Percentiles rank a stretch among this genome's conserved stretches.
Conservation (phyloP, 35 echinoderm and acorn worm genomes). For the Apostichopus japonicus region DNA sequence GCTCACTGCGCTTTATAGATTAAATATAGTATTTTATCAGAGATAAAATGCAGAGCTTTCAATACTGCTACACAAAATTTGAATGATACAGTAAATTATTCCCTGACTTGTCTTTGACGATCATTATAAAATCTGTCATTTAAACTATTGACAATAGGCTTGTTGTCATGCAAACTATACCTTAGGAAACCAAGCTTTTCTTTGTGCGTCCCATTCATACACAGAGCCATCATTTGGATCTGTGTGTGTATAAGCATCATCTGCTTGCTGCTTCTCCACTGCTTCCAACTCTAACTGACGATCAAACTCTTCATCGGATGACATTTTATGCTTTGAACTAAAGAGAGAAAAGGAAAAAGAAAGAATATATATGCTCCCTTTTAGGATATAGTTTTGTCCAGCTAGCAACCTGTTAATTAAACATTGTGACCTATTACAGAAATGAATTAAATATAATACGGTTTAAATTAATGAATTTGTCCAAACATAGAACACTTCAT, state of each 20-base stretch:
- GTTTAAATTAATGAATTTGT: too few relatives aligned
- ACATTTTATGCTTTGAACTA: slow-evolving; percentile 13
- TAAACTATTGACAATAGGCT: background rate
- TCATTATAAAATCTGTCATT: too few relatives aligned
- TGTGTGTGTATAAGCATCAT: slow-evolving; percentile 81
- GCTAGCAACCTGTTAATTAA: too few relatives aligned
- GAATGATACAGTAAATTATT: too few relatives aligned
- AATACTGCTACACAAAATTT: background rate
- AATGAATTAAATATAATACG: too few relatives aligned
- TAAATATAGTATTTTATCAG: too few relatives aligned
- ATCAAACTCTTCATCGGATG: slow-evolving; percentile 80
- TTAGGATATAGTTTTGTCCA: too few relatives aligned
- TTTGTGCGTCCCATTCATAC: slow-evolving; percentile 93
- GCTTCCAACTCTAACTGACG: slow-evolving; percentile 76
- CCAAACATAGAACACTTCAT: too few relatives aligned
- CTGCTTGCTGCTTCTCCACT: slow-evolving; percentile 65
- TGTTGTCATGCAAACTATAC: slow-evolving; percentile 40
- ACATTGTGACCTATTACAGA: too few relatives aligned
- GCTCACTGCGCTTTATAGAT: too few relatives aligned
- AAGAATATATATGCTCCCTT: too few relatives aligned
- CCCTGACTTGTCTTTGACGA: too few relatives aligned
- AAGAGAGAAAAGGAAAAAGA: background rate
- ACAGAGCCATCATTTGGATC: slow-evolving; percentile 94
- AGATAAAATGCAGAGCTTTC: background rate
- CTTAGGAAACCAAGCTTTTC: slow-evolving; percentile 96